Conservation (phyloP, 2,113 vertebrate genomes). For the Meles meles region DNA sequence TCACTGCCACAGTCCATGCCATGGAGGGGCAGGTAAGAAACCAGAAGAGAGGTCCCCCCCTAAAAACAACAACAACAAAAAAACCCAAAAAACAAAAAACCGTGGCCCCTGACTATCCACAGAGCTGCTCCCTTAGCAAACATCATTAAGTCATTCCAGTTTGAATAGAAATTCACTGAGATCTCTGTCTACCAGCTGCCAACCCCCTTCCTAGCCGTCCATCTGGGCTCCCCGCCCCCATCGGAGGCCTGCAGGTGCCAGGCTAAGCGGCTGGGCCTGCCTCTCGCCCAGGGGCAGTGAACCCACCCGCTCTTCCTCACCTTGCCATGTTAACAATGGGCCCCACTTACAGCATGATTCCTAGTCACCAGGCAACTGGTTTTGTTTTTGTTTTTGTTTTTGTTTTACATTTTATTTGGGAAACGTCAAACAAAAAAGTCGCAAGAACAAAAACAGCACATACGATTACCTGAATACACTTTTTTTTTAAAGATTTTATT, state of each 20-base stretch:
- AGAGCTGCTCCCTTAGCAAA: neutral
- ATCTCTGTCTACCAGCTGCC: neutral
- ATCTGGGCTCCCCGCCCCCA: neutral
- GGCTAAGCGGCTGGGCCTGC: rapidly evolving
- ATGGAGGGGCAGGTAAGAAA: neutral
- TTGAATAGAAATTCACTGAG: neutral
- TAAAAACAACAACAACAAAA: too few relatives aligned
- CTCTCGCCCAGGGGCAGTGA: neutral
- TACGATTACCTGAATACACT: neutral
- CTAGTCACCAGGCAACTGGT: too few relatives aligned
- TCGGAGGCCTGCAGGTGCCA: neutral
- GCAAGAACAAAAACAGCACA: neutral
- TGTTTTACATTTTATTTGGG: neutral
- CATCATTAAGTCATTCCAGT: neutral
- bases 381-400: neutral
- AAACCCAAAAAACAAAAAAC: neutral
- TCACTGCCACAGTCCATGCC: neutral
- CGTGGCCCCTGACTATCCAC: rapidly evolving
- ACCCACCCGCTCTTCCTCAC: neutral
- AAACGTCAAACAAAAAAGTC: neutral
- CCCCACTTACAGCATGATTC: neutral
- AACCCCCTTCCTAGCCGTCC: neutral
- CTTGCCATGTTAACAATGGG: neutral
- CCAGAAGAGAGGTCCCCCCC: neutral
- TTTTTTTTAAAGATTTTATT: neutral